These are phyloP conservation scores for Labia minor DNA, from an alignment of 2,888 invertebrate species.

Conservation along the genomic window DNA sequence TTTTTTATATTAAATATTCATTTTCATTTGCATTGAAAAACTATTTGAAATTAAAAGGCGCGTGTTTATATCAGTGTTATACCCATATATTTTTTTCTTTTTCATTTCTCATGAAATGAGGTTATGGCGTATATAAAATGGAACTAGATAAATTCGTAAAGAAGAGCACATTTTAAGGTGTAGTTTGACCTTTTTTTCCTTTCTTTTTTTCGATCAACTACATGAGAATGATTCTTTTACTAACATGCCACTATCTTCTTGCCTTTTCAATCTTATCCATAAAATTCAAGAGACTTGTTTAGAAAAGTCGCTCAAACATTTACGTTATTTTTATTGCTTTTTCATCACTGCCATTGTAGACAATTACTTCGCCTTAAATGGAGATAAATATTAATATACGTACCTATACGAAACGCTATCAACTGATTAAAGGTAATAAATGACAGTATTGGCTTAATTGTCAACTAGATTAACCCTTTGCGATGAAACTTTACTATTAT, in stretches of 20 bases:
- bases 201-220: neutral
- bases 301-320: neutral
- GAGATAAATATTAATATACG: too few relatives aligned
- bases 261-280: neutral
- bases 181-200: neutral
- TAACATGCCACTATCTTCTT: neutral
- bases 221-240: neutral
- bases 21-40: too few relatives aligned
- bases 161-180: neutral
- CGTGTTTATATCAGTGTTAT: too few relatives aligned
- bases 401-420: too few relatives aligned
- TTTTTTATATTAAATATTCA: too few relatives aligned
- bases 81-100: too few relatives aligned
- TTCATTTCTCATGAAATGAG: too few relatives aligned
- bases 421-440: too few relatives aligned
- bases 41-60: too few relatives aligned
- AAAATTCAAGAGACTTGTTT: constrained; percentile 5
- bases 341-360: neutral
- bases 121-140: neutral
- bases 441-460: too few relatives aligned
- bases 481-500: too few relatives aligned
- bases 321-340: neutral
- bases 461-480: too few relatives aligned
- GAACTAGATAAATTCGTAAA: neutral
- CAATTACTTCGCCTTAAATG: neutral